Conservation (phyloP, 2,888 invertebrate species). For the Hedychridium roseum region DNA sequence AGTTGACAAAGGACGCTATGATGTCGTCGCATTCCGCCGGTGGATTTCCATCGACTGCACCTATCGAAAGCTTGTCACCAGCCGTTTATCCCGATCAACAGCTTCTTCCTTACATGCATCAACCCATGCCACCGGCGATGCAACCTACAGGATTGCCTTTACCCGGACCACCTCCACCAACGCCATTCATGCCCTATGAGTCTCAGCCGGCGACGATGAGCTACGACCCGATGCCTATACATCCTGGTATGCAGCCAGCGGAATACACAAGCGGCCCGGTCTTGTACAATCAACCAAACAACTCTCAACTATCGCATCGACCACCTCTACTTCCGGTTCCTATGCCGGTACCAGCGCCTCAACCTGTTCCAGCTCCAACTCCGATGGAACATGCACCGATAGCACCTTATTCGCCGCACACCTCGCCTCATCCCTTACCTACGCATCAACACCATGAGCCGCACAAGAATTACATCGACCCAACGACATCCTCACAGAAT, state of each 20-base stretch:
- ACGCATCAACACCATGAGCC: conserved; percentile 12
- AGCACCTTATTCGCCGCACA: too few species aligned
- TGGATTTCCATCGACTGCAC: conserved; percentile 23
- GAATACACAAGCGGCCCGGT: conserved; percentile 47
- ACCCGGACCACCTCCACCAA: conserved; percentile 22
- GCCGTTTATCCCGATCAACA: background rate
- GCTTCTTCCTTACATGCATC: conserved; percentile 31
- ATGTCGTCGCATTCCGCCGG: conserved; percentile 23
- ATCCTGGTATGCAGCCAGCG: conserved; percentile 29
- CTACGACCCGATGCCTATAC: conserved; percentile 40
- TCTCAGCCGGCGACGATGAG: conserved; percentile 44
- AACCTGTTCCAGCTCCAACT: conserved; percentile 36
- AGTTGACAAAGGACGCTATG: conserved; percentile 49
- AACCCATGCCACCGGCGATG: conserved; percentile 24
- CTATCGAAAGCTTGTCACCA: conserved; percentile 31
- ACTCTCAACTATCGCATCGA: conserved; percentile 24
- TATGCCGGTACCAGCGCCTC: conserved; percentile 33
- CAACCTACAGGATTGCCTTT: conserved; percentile 8
- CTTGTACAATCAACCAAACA: conserved; percentile 47
- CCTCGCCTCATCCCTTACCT: conserved; percentile 16
- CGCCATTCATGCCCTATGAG: conserved; percentile 24
- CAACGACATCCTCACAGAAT: conserved; percentile 18
- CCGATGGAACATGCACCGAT: conserved; percentile 30
- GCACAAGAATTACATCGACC: too few species aligned
- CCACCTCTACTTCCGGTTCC: conserved; percentile 24